Conservation (phyloP, 2,113 vertebrate species). For the Cyprinodon variegatus region DNA sequence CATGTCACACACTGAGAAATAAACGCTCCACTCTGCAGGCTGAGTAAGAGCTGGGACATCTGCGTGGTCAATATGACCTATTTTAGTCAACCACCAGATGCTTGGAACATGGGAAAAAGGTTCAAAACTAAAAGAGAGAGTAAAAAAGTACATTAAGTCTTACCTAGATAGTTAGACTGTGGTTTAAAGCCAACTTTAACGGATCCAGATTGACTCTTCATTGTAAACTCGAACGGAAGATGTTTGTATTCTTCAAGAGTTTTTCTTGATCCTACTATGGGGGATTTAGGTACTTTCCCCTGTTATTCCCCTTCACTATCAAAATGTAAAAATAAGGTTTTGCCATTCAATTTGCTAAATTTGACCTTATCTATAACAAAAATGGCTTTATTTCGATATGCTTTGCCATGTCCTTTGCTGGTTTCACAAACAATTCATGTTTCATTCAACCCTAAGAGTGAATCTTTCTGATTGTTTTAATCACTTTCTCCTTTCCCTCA, state of each 20-base stretch:
- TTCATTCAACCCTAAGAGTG: neutral
- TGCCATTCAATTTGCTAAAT: neutral
- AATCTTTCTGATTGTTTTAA: neutral
- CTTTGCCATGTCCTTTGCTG: neutral
- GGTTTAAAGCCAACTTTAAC: too few relatives aligned
- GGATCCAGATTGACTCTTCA: neutral
- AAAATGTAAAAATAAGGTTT: neutral
- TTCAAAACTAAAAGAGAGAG: neutral
- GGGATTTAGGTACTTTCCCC: neutral
- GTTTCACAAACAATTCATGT: neutral
- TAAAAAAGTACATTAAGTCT: neutral
- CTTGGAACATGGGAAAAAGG: neutral
- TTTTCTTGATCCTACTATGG: neutral
- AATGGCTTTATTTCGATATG: neutral
- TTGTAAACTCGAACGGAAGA: neutral
- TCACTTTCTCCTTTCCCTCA: neutral
- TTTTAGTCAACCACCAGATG: neutral
- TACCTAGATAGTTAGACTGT: neutral
- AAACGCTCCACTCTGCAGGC: conserved; percentile 9
- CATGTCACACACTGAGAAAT: conserved; percentile 37
- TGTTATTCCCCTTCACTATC: neutral
- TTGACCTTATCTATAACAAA: neutral
- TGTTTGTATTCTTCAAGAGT: neutral
- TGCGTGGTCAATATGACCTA: neutral
- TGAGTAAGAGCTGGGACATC: neutral